A percentile compares a stretch with the other conserved stretches of the same genome.
phyloP scores from a whole-genome alignment of 2,888 invertebrate species.

The Listrodromus nycthemerus region DNA sequence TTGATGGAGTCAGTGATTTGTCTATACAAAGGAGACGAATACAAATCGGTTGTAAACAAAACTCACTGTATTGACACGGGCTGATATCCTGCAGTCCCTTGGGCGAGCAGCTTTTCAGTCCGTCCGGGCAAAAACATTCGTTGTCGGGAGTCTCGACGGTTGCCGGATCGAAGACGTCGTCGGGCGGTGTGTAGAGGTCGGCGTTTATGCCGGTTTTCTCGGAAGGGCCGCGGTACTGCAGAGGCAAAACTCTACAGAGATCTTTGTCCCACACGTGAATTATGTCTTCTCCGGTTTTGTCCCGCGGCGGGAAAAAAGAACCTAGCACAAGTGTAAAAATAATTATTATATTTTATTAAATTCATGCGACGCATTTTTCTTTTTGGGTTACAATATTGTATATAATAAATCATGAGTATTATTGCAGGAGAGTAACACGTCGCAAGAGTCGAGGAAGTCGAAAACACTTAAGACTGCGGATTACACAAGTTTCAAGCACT shows the following conservation, averaged over 20 bases:
- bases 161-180: slow-evolving; percentile 87
- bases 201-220: slow-evolving; percentile 91
- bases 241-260: slow-evolving; percentile 91
- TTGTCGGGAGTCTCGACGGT: slow-evolving; percentile 87
- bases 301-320: slow-evolving; percentile 93
- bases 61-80: slow-evolving; percentile 93
- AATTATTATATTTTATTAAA: background rate
- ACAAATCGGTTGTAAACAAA: slow-evolving; percentile 10
- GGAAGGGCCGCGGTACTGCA: slow-evolving; percentile 89
- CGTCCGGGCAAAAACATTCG: slow-evolving; percentile 91
- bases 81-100: slow-evolving; percentile 94
- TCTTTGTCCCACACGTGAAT: slow-evolving; percentile 94
- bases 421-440: too few species aligned
- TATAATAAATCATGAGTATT: too few species aligned
- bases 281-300: slow-evolving; percentile 86
- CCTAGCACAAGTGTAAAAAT: slow-evolving; percentile 83
- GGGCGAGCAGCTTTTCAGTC: slow-evolving; percentile 88
- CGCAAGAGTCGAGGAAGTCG: too few species aligned
- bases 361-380: too few species aligned
- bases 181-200: slow-evolving; percentile 90
- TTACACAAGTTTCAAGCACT: too few species aligned
- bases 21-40: background rate
- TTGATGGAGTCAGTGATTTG: background rate
- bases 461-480: too few species aligned
- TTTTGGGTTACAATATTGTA: too few species aligned